Conservation (phyloP, 2,888 invertebrate genomes). For the Spisula solida region DNA sequence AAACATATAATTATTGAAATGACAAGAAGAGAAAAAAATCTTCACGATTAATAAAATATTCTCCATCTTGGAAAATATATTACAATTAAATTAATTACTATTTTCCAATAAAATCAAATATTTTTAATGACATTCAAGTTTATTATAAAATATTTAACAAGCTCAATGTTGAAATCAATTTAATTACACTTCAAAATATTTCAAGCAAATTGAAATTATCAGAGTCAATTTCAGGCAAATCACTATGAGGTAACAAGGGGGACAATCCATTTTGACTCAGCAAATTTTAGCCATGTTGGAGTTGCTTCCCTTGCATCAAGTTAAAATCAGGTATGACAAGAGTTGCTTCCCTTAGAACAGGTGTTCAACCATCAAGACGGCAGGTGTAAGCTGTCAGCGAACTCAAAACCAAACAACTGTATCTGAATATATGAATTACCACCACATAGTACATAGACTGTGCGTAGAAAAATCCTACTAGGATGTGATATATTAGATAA, state of each 20-base stretch:
- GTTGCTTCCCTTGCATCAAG: conserved; percentile 25
- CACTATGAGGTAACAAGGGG: neutral
- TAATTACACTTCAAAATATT: too few species aligned
- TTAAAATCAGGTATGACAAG: neutral
- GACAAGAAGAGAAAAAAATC: too few species aligned
- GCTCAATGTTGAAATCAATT: too few species aligned
- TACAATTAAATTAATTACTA: too few species aligned
- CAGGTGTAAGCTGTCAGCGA: neutral
- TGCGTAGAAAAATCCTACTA: neutral
- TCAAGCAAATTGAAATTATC: too few species aligned
- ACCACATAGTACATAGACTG: neutral
- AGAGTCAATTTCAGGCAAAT: too few species aligned
- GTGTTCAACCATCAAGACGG: neutral
- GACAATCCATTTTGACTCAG: neutral
- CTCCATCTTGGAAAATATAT: too few species aligned
- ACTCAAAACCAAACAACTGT: neutral
- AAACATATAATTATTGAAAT: too few species aligned
- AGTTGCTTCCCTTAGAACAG: neutral
- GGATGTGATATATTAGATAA: conserved; percentile 10
- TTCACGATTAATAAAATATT: too few species aligned
- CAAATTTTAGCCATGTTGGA: neutral
- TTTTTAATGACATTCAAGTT: too few species aligned
- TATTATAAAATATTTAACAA: too few species aligned
- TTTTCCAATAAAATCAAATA: too few species aligned
- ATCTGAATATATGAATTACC: neutral